phyloP scores from a whole-genome alignment of 2,797 vertebrate genomes.

The Mallotus villosus region DNA sequence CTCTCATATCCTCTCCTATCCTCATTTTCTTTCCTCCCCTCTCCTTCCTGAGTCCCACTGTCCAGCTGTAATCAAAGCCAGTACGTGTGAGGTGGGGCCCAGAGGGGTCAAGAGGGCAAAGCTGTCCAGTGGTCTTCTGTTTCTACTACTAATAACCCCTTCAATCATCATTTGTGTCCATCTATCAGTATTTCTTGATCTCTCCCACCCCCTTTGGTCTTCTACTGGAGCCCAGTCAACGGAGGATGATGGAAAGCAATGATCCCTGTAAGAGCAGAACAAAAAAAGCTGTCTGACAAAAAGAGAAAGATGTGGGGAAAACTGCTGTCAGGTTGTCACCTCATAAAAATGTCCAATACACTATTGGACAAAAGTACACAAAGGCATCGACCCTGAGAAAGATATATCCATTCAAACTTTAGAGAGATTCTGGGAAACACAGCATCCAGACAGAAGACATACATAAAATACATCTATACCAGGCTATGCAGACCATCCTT shows the following conservation, averaged over 20 bases:
- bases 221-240: conserved; percentile 55
- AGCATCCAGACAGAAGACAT: not conserved
- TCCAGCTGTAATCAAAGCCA: conserved; percentile 66
- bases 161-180: conserved; percentile 71
- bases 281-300: conserved; percentile 29
- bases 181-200: conserved; percentile 52
- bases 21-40: not conserved
- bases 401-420: not conserved
- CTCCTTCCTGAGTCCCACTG: conserved; percentile 51
- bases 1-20: not conserved
- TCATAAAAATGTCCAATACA: not conserved
- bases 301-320: conserved; percentile 31
- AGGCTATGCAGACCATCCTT: no score
- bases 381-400: not conserved
- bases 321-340: conserved; percentile 36
- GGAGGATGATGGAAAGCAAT: conserved; percentile 47
- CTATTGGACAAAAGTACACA: conserved; percentile 4
- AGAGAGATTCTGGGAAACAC: not conserved
- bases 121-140: conserved; percentile 65
- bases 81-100: conserved; percentile 50
- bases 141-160: conserved; percentile 71
- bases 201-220: conserved; percentile 43
- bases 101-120: conserved; percentile 52
- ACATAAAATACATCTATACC: not conserved
- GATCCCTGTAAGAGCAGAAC: conserved; percentile 41